phyloP scores from a whole-genome alignment of 2,113 vertebrate species.

The Numida meleagris region DNA sequence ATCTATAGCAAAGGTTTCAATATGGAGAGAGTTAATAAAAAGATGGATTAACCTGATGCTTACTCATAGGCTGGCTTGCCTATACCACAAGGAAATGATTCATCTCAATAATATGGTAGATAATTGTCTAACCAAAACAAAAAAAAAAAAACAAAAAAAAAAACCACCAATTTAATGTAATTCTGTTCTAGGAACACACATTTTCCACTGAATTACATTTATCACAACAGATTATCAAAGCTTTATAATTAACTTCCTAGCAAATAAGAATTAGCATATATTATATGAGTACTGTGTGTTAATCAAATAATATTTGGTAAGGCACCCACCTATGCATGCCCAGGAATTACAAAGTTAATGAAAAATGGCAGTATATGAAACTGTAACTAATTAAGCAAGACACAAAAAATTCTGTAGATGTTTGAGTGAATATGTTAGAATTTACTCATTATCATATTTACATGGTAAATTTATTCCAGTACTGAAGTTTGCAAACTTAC shows the following conservation, averaged over 20 bases:
- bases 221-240: conserved; percentile 72
- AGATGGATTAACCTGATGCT: neutral
- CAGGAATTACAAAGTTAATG: conserved; percentile 73
- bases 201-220: conserved; percentile 58
- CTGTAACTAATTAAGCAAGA: conserved; percentile 72
- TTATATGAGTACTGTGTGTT: conserved; percentile 38
- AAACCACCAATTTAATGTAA: conserved; percentile 4
- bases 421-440: conserved; percentile 55
- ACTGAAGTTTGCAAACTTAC: neutral
- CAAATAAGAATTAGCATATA: conserved; percentile 74
- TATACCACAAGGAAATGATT: neutral
- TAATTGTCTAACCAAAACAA: neutral
- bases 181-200: conserved; percentile 17
- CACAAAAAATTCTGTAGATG: conserved; percentile 33
- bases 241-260: conserved; percentile 71
- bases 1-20: neutral
- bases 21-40: neutral
- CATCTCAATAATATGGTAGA: neutral
- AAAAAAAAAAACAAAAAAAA: neutral
- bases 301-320: conserved; percentile 65
- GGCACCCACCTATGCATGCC: conserved; percentile 58
- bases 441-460: conserved; percentile 64
- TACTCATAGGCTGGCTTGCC: neutral
- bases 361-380: conserved; percentile 62
- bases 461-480: conserved; percentile 4